Evolutionary conservation across 2,113 vertebrate genomes (phyloP), one percentile per base, ranked within the genome.

Genomic region (Vireo altiloquus): DNA sequence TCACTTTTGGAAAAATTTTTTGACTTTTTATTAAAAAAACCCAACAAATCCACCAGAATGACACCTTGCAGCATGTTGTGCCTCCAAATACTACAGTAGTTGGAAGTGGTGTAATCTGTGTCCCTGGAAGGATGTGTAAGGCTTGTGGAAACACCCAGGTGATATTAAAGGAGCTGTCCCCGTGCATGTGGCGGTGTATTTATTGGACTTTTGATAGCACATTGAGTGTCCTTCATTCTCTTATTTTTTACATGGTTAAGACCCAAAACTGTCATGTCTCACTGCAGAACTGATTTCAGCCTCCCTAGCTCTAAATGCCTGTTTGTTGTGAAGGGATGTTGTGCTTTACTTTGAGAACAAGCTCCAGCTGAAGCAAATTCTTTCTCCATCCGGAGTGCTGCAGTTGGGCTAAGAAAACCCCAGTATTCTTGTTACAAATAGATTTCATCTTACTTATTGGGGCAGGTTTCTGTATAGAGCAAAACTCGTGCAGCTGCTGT

Each of bases 81-180:
- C 30, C 15, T 83, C 21, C 28, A 18, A 1, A 33, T 31, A 35
- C 20, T 4, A 0, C 19, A 25, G 49, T 3, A 8, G 7, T 37
- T 60, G 15, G 31, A 22, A 44, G 24, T 0, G 0, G 4, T 77
- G 6, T 39, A 6, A 15, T 53, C 42, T 61, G 2, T 61, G 35
- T 59, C 70, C 27, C 13, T 42, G 6, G 27, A 23, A 50, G 64
- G 18, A 46, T 4, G 2, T 13, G 15, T 17, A 63, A 47, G 68
- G 31, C 25, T 44, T 65, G 4, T 17, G 28, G 50, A 31, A 89
- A 37, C 19, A 46, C 37, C 7, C 54, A 28, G 40, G 7, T 40
- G 11, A 7, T 18, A 15, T 33, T 57, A 15, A 46, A 92, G 59
- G 25, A 61, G 8, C 33, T 39, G 28, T 63, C 39, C 12, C 31